Evolutionary conservation across 2,888 invertebrate genomes (phyloP).

Genomic region (Andrena trimmerana): DNA sequence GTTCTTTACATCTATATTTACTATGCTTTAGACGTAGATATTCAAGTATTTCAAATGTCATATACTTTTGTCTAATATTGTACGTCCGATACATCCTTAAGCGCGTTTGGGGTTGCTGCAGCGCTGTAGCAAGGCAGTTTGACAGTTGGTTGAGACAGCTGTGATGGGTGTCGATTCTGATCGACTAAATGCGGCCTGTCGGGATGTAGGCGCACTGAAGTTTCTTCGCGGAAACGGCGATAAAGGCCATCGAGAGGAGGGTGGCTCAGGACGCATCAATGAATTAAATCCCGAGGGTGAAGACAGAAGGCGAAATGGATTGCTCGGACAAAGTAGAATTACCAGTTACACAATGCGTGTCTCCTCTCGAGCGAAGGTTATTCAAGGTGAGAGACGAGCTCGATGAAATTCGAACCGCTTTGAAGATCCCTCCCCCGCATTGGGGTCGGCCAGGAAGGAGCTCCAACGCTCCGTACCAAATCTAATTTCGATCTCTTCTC

Average conservation of each 20-base stretch:
- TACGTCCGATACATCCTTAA: too few relatives aligned
- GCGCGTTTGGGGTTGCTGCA: constrained; percentile 39
- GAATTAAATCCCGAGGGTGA: constrained; percentile 11
- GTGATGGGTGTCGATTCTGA: not conserved
- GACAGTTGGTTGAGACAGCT: not conserved
- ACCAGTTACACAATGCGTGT: constrained; percentile 54
- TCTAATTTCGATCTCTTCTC: constrained; percentile 69
- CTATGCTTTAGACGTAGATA: too few relatives aligned
- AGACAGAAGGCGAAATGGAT: constrained; percentile 39
- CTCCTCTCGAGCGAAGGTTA: constrained; percentile 24
- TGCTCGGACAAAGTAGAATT: constrained; percentile 59
- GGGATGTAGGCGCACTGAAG: not conserved
- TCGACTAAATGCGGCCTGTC: not conserved
- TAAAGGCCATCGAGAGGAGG: not conserved
- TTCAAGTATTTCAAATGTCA: too few relatives aligned
- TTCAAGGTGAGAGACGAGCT: constrained; percentile 54
- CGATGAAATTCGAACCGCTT: constrained; percentile 64
- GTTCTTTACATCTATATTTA: too few relatives aligned
- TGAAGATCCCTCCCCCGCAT: constrained; percentile 49
- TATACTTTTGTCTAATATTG: too few relatives aligned
- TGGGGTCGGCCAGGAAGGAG: constrained; percentile 30
- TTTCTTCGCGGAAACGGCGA: not conserved
- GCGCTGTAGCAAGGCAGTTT: not conserved
- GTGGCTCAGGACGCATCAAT: not conserved
- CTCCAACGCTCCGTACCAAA: constrained; percentile 48